Evolutionary conservation across 2,797 vertebrate genomes (phyloP), one percentile per base, ranked within the genome.

Genomic region (Karalla daura): DNA sequence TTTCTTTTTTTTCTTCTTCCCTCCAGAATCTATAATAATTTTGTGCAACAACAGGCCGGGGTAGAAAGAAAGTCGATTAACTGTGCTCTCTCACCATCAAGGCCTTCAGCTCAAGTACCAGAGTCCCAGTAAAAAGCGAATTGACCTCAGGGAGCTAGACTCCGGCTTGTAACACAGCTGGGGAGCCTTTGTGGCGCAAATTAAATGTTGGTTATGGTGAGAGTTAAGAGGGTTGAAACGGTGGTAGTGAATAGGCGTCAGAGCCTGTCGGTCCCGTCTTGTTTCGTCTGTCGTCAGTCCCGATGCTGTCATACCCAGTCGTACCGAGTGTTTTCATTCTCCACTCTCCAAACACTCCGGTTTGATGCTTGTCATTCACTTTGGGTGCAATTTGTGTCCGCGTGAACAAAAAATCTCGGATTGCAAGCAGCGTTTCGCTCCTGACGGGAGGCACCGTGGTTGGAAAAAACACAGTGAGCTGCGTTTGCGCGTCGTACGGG

Each of bases 11-110:
- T n/a, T n/a, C n/a, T n/a, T n/a, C n/a, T n/a, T n/a, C n/a, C n/a
- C n/a, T n/a, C n/a, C 68, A 81, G 76, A 93, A 90, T 90, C 91
- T 89, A 94, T 93, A 91, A 89, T 93, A 94, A 93, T 92, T 89
- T 88, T 88, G 67, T 81, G 72, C 78, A 93, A 94, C 92, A 94
- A 91, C 91, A 93, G 91, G 88, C 86, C 89, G 41, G 74, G 83
- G 86, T 92, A 95, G 86, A 95, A 95, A 94, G 88, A 88, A 94
- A 93, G 84, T 94, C 93, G 91, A 91, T 96, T 96, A 95, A 95
- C 94, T 90, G 92, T 92, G 91, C 90, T 94, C 94, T 94, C 94
- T 95, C 91, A 89, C 89, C 93, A 92, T 93, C 90, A 94, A 95
- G 94, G 92, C 92, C 94, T 96, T 96, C 93, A 93, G 85, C 92